Base-by-base conservation (phyloP, 2,113 vertebrate species). In the Halcyon malimbica region DNA sequence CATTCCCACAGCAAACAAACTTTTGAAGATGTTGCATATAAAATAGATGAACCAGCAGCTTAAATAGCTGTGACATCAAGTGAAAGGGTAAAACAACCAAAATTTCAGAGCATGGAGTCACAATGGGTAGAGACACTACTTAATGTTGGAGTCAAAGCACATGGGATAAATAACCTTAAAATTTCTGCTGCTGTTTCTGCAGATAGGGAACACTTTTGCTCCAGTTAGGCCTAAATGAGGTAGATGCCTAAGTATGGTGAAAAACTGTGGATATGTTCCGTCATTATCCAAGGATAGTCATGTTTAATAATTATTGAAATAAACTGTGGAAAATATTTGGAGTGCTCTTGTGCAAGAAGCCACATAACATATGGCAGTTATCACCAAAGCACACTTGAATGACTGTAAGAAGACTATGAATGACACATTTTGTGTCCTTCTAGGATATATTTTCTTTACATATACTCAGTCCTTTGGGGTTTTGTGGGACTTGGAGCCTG, bases 391-490 rank as follows among this genome's bases (percentile, higher is more conserved):
- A 37, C 54, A 28, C 41, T 83, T 89, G 29, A 91, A 50, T 91
- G 93, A 82, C 92, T 87, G 95, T 96, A 91, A 87, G 94, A 96
- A 93, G 93, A 57, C 90, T 97, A 85, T 83, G 85, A 96, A 86
- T 0, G 2, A 83, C 67, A 90, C 48, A 74, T 93, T 80, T 90
- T 56, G 29, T 94, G 65, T 90, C 82, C 87, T 89, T 69, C 24
- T 79, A 79, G 50, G 57, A 82, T 84, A 54, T 76, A 16, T 87
- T 89, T 82, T 94, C 33, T 84, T 59, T 81, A 83, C 23, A 35
- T 39, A 15, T 80, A 37, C 33, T 57, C 12, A 37, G 10, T 80
- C 35, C 62, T 82, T 87, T 87, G 31, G 3, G 21, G 56, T 93
- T 94, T 87, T 69, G 33, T 48, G 48, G 63, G 28, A 46, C 51